phyloP scores from a whole-genome alignment of 2,113 vertebrate species.

The Bagarius yarrelli region DNA sequence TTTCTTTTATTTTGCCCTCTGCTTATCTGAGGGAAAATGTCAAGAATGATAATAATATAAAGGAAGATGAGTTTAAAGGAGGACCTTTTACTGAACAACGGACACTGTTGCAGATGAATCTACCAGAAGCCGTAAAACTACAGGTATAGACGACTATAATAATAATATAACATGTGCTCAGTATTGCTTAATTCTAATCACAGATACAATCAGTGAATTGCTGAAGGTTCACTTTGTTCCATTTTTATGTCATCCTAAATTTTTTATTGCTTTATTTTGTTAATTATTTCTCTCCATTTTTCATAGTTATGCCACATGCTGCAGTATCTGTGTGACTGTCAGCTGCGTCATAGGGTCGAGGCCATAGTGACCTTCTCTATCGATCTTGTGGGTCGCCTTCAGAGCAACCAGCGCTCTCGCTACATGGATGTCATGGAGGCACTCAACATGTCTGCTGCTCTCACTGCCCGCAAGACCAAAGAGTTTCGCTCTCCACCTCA shows the following conservation, averaged over 20 bases:
- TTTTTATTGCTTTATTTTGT: neutral
- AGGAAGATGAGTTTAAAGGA: constrained; percentile 61
- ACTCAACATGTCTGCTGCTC: constrained; percentile 94
- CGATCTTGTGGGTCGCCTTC: constrained; percentile 89
- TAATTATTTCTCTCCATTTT: constrained; percentile 54
- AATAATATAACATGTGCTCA: neutral
- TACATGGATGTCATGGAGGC: constrained; percentile 98
- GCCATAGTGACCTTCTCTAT: constrained; percentile 94
- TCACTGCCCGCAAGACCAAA: constrained; percentile 93
- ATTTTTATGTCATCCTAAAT: constrained; percentile 37
- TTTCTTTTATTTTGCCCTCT: constrained; percentile 78
- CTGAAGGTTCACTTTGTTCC: constrained; percentile 88
- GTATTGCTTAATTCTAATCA: neutral
- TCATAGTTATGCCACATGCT: constrained; percentile 93
- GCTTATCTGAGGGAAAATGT: constrained; percentile 71
- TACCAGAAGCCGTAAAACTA: constrained; percentile 92
- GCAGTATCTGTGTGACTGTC: constrained; percentile 93
- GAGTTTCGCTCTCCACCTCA: constrained; percentile 95
- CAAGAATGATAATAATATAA: constrained; percentile 51
- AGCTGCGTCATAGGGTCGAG: constrained; percentile 91
- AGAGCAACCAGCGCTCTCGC: constrained; percentile 92
- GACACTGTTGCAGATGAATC: constrained; percentile 90
- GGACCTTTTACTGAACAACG: constrained; percentile 74
- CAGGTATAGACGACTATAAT: constrained; percentile 72
- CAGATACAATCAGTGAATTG: neutral